A percentile compares a stretch with the other conserved stretches of the same genome.
phyloP scores from a whole-genome alignment of 2,113 vertebrate genomes.

The Dipodomys merriami region DNA sequence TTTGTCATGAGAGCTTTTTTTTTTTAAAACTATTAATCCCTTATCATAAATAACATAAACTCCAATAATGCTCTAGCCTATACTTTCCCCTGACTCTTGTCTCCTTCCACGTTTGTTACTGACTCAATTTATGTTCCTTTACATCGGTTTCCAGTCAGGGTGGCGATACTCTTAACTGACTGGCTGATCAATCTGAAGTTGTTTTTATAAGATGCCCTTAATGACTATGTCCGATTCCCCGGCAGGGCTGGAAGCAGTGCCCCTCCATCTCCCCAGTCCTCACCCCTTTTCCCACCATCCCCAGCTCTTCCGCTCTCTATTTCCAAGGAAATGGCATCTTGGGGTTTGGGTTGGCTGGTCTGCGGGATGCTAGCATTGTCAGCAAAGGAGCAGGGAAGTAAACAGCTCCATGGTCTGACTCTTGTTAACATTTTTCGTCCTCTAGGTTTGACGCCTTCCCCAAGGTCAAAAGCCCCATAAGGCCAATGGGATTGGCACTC shows the following conservation, averaged over 20 bases:
- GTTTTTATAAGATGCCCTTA: slow-evolving; percentile 79
- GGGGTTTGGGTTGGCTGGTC: not conserved
- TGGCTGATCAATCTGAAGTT: slow-evolving; percentile 75
- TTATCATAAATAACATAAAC: slow-evolving; percentile 78
- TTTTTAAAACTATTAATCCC: slow-evolving; percentile 68
- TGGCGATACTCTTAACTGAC: slow-evolving; percentile 73
- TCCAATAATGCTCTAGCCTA: slow-evolving; percentile 56
- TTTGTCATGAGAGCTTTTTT: slow-evolving; percentile 52
- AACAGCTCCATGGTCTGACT: not conserved
- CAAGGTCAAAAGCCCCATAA: not conserved
- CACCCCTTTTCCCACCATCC: not conserved
- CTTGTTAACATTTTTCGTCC: not conserved
- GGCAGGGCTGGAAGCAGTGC: not conserved
- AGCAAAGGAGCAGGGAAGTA: not conserved
- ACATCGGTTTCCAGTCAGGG: slow-evolving; percentile 69
- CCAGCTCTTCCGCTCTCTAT: not conserved
- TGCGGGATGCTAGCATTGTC: not conserved
- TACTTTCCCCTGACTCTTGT: slow-evolving; percentile 33
- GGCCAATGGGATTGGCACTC: not conserved
- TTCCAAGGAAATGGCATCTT: not conserved
- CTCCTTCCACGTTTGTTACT: slow-evolving; percentile 73
- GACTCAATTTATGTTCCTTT: slow-evolving; percentile 77
- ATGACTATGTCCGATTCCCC: slow-evolving; percentile 64
- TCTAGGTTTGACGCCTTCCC: not conserved
- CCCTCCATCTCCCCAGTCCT: too few species aligned